These are phyloP conservation scores for Phylloscopus collybita DNA, from an alignment of 2,797 vertebrate species.

Conservation along the genomic window DNA sequence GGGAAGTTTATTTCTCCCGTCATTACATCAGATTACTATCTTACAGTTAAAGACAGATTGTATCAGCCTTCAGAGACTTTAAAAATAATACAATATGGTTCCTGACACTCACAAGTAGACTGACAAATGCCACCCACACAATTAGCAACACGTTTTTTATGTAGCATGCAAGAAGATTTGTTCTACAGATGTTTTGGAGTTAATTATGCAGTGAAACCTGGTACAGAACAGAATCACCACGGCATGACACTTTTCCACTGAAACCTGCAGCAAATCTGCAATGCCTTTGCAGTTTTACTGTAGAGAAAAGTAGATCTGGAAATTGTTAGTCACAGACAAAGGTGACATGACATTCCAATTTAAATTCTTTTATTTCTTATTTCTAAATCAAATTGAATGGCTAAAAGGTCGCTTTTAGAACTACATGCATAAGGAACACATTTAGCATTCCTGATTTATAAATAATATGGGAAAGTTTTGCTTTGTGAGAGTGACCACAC, in stretches of 20 bases:
- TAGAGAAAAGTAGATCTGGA: background rate
- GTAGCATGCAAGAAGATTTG: background rate
- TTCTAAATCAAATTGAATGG: background rate
- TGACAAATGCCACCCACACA: conserved; percentile 42
- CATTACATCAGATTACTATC: conserved; percentile 44
- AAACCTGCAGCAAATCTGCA: background rate
- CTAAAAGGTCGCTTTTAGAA: background rate
- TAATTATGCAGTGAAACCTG: conserved; percentile 8
- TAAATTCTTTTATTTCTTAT: background rate
- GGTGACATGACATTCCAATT: background rate
- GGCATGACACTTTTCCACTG: background rate
- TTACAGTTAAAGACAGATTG: conserved; percentile 44
- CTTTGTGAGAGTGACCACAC: background rate
- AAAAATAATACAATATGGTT: conserved; percentile 55
- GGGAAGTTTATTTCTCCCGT: conserved; percentile 36
- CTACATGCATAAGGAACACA: background rate
- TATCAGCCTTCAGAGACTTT: conserved; percentile 34
- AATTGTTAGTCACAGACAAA: background rate
- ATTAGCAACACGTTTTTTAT: background rate
- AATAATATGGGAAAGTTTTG: background rate
- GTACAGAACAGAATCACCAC: background rate
- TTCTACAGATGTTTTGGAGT: conserved; percentile 41
- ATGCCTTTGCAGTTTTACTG: background rate
- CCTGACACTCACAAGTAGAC: conserved; percentile 24
- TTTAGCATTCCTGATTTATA: background rate